A percentile compares a stretch with the other conserved stretches of the same genome.
Conservation (phyloP, 2,113 vertebrate species). For the Malurus melanocephalus region DNA sequence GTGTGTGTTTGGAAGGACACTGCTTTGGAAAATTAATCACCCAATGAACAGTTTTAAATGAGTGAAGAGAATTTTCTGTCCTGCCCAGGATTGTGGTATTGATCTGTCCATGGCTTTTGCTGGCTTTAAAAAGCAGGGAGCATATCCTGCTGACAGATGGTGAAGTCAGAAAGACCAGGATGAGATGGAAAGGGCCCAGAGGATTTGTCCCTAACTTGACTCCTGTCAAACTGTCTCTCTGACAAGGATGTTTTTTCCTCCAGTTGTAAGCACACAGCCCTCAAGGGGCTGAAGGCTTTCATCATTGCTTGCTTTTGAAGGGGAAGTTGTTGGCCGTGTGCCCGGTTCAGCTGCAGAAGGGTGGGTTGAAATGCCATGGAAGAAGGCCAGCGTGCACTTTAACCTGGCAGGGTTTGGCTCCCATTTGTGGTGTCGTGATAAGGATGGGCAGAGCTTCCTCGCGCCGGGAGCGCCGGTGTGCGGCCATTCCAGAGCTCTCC, state of each 20-base stretch:
- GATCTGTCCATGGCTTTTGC: constrained; percentile 13
- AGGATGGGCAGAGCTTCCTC: constrained; percentile 41
- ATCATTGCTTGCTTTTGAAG: constrained; percentile 72
- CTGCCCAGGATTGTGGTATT: background rate
- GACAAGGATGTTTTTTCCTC: constrained; percentile 82
- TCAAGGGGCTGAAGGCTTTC: constrained; percentile 69
- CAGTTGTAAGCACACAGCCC: constrained; percentile 58
- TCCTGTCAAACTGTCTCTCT: constrained; percentile 73
- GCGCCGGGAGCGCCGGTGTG: background rate
- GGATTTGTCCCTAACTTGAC: constrained; percentile 77
- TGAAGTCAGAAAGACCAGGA: constrained; percentile 28
- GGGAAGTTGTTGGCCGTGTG: constrained; percentile 75
- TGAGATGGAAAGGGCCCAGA: constrained; percentile 45
- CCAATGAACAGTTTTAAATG: background rate
- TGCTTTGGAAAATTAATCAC: background rate
- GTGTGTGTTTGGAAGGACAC: background rate
- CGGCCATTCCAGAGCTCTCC: background rate
- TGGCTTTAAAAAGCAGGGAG: background rate
- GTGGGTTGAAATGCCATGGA: constrained; percentile 56
- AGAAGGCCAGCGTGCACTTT: constrained; percentile 70
- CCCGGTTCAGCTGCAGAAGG: constrained; percentile 41
- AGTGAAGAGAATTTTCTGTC: background rate
- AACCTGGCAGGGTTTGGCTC: constrained; percentile 38
- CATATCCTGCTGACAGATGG: constrained; percentile 41
- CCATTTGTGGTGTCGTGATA: constrained; percentile 32